These are phyloP conservation scores for Stomatorhinus walkeri DNA, from an alignment of 2,797 vertebrate genomes.

Conservation along the genomic window DNA sequence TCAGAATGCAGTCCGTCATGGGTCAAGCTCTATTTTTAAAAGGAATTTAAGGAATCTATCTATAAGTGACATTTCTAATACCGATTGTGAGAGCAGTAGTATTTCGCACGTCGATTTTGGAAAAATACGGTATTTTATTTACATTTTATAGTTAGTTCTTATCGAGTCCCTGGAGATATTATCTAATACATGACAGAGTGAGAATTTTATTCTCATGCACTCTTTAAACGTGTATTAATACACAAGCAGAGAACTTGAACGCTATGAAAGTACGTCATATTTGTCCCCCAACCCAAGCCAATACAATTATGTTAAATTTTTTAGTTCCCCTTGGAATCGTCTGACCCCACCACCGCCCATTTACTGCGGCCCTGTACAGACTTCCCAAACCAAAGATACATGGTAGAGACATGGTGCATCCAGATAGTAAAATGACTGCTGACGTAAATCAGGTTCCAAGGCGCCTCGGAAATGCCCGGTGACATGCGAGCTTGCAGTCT, in stretches of 20 bases:
- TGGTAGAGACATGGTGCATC: neutral
- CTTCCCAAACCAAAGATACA: neutral
- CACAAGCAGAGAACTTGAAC: neutral
- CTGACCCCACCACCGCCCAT: neutral
- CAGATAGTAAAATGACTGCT: neutral
- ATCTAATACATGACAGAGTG: neutral
- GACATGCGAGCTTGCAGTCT: neutral
- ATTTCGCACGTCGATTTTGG: neutral
- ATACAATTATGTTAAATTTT: neutral
- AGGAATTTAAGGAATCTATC: neutral
- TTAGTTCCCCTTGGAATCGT: neutral
- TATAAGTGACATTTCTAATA: neutral
- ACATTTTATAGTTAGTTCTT: neutral
- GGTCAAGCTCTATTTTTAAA: conserved; percentile 30
- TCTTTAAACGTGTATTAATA: neutral
- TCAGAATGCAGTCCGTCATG: conserved; percentile 29
- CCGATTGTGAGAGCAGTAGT: neutral
- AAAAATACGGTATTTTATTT: neutral
- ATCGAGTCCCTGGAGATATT: neutral
- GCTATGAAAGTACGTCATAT: neutral
- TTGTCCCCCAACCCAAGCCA: neutral
- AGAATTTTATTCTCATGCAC: neutral
- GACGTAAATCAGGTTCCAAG: neutral
- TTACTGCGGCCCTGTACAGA: neutral
- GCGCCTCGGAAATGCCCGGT: neutral